These are phyloP conservation scores for Scotopteryx bipunctaria DNA, from an alignment of 2,888 invertebrate genomes.

Conservation along the genomic window DNA sequence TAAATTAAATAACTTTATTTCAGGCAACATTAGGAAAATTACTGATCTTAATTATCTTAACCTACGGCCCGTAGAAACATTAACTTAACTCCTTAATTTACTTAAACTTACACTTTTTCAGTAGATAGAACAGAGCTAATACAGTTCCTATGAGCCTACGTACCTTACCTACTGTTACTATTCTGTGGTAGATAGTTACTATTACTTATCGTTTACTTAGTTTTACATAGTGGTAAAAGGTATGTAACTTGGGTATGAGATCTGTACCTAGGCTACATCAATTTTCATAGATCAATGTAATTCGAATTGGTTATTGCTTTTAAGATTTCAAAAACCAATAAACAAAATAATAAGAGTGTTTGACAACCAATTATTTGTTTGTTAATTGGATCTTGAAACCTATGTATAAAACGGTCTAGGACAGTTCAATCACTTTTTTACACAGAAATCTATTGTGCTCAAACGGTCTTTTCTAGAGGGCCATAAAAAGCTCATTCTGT, in stretches of 20 bases:
- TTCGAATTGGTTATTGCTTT: slow-evolving; percentile 5
- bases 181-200: too few species aligned
- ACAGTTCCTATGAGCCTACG: too few species aligned
- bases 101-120: too few species aligned
- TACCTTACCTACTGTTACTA: too few species aligned
- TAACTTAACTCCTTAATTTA: too few species aligned
- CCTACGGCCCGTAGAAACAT: too few species aligned
- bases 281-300: neutral
- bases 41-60: too few species aligned
- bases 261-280: neutral
- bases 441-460: slow-evolving; percentile 5
- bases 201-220: too few species aligned
- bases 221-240: too few species aligned
- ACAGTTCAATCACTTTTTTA: slow-evolving; percentile 7
- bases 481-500: slow-evolving; percentile 29
- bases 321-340: slow-evolving; percentile 7
- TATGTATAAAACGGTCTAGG: neutral
- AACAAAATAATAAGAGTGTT: slow-evolving; percentile 7
- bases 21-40: too few species aligned
- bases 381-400: slow-evolving; percentile 3
- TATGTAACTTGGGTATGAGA: neutral
- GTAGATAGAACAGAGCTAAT: too few species aligned
- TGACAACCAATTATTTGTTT: slow-evolving; percentile 9
- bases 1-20: too few species aligned
- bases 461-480: slow-evolving; percentile 20